phyloP scores from a whole-genome alignment of 2,113 vertebrate genomes.

The Eurystomus gularis region DNA sequence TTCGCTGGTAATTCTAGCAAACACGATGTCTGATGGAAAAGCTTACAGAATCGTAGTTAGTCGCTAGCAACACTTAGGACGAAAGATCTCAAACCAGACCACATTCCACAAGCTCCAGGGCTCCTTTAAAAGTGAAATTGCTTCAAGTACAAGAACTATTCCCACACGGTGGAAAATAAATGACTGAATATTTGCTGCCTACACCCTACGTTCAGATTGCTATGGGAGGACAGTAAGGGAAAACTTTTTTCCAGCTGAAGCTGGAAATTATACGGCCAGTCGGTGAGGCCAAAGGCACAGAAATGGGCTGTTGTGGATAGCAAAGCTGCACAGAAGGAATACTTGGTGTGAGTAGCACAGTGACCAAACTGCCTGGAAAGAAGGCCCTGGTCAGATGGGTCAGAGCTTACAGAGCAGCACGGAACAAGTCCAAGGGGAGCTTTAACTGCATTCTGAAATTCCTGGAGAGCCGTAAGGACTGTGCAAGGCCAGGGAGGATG shows the following conservation, averaged over 20 bases:
- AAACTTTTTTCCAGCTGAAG: background rate
- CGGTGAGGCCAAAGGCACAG: background rate
- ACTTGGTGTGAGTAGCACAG: background rate
- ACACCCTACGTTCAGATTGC: background rate
- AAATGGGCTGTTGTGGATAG: background rate
- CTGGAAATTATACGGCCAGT: background rate
- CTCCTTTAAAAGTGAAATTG: background rate
- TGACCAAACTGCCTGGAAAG: background rate
- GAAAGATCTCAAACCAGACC: background rate
- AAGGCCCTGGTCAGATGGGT: background rate
- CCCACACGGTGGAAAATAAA: background rate
- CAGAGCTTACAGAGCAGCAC: background rate
- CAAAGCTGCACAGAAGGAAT: background rate
- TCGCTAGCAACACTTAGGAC: background rate
- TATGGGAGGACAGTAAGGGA: background rate
- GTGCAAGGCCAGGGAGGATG: fast-evolving
- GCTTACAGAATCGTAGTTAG: background rate
- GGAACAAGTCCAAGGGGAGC: background rate
- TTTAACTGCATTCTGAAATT: background rate
- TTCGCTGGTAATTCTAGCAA: background rate
- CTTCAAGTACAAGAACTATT: background rate
- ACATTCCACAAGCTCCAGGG: background rate
- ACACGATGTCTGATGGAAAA: background rate
- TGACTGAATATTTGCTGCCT: background rate
- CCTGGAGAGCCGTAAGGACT: background rate